Base-by-base conservation (phyloP, 2,888 invertebrate genomes). In the Tryphoninae sp. region DNA sequence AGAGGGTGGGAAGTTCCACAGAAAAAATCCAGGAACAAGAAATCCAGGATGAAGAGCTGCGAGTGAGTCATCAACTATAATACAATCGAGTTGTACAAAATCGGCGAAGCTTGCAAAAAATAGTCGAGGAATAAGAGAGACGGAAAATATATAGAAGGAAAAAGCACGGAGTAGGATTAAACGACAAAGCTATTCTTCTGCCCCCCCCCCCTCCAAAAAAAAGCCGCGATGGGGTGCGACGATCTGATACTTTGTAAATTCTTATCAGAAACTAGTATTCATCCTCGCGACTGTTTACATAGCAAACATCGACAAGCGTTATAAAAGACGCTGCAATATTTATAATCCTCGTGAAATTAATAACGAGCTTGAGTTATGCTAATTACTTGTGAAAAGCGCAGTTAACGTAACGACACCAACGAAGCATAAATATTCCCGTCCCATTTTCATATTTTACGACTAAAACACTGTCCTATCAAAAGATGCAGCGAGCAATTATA, bases 11-110 rank as follows among this genome's bases (percentile, higher is more conserved):
- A 74, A 74, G 67, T 61, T 7, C 4, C n/a, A 68, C 26, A 9
- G 26, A 9, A 45, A 65, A 42, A 22, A 61, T 59, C 53, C 26
- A 16, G 11, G 23, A 16, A 59, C 19, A 59, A 64, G 69, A 79
- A 71, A 65, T 51, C 64, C 33, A 33, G 9, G 26, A 53, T 42
- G 9, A 45, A 22, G 51, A n/a, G 45, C 58, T 55, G 49, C 16
- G 58, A 69, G 53, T 69, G 79, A 75, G 71, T 75, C 80, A 80
- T 75, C 59, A 71, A 71, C 75, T 42, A 58, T 64, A 64, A 49
- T 58, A 22, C 51, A 9, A 33, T 22, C 16, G 1, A 49, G 16
- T 59, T 13, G n/a, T 45, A 7, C 45, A 61, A 58, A 45, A 71
- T 40, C 58, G 42, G 23, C 59, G 23, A 71, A 23, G 59, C 13